Percentiles rank a stretch among this genome's conserved stretches.
Conservation (phyloP, 2,888 invertebrate genomes). For the Crioceris asparagi region DNA sequence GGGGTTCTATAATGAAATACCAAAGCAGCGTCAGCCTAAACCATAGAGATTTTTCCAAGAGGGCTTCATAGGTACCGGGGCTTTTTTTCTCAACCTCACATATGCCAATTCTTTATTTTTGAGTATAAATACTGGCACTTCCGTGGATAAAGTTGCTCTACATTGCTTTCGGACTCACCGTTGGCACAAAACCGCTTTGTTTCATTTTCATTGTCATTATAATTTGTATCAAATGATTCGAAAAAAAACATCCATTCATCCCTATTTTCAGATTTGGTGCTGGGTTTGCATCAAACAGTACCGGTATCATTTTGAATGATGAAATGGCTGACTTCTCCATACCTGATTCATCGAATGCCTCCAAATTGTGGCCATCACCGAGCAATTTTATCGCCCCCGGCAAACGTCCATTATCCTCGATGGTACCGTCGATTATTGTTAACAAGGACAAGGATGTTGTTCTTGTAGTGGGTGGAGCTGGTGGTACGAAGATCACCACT, state of each 20-base stretch:
- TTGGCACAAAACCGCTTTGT: too few species aligned
- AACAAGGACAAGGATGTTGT: slow-evolving; percentile 44
- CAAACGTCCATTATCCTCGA: slow-evolving; percentile 81
- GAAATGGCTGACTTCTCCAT: slow-evolving; percentile 86
- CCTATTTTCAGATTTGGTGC: slow-evolving; percentile 16
- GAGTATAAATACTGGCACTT: too few species aligned
- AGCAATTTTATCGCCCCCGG: slow-evolving; percentile 75
- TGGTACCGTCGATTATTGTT: slow-evolving; percentile 74
- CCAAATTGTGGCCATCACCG: slow-evolving; percentile 62
- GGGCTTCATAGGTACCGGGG: too few species aligned
- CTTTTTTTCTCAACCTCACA: too few species aligned
- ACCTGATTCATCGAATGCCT: slow-evolving; percentile 53
- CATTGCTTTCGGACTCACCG: too few species aligned
- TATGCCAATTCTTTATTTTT: too few species aligned
- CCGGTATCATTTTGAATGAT: slow-evolving; percentile 77
- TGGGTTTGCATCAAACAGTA: slow-evolving; percentile 57
- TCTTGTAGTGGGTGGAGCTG: slow-evolving; percentile 66
- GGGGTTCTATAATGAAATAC: background rate
- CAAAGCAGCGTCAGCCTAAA: too few species aligned
- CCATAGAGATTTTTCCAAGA: too few species aligned
- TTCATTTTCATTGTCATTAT: too few species aligned
- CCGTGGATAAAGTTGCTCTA: too few species aligned
- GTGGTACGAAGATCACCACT: slow-evolving; percentile 83
- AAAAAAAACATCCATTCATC: too few species aligned
- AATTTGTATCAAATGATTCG: too few species aligned